Percentiles rank a stretch among this genome's conserved stretches.
These are phyloP conservation scores for Macrophya annulata DNA, from an alignment of 2,888 invertebrate species.

Conservation along the genomic window DNA sequence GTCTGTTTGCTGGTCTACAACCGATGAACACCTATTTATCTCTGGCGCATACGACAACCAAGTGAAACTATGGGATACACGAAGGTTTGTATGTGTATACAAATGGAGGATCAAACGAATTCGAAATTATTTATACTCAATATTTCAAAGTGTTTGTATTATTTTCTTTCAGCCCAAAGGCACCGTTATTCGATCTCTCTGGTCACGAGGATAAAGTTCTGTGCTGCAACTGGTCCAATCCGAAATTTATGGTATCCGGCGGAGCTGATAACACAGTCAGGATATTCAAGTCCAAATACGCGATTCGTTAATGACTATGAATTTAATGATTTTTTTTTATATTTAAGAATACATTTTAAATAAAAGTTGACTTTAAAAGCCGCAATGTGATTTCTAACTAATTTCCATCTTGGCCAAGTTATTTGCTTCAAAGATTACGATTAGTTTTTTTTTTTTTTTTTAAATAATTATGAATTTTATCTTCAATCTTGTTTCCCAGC, in stretches of 20 bases:
- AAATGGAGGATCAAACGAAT: neutral
- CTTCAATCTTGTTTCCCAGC: too few relatives aligned
- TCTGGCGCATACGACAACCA: constrained; percentile 96
- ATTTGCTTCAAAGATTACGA: neutral
- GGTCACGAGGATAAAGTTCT: constrained; percentile 97
- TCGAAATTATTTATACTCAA: neutral
- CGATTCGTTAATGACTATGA: constrained; percentile 65
- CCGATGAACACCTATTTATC: constrained; percentile 91
- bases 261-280: constrained; percentile 96
- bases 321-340: constrained; percentile 45
- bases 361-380: neutral
- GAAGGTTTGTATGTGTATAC: constrained; percentile 83
- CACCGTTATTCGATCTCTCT: constrained; percentile 94
- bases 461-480: neutral
- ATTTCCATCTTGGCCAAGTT: neutral
- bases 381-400: neutral
- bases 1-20: constrained; percentile 93
- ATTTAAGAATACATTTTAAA: constrained; percentile 37
- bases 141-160: constrained; percentile 43
- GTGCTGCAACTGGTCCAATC: constrained; percentile 96
- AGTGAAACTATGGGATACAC: constrained; percentile 97
- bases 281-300: constrained; percentile 88
- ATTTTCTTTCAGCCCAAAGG: constrained; percentile 86
- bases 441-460: neutral
- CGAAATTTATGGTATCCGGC: constrained; percentile 93